phyloP scores from a whole-genome alignment of 1,140 invertebrate genomes.

The Heliconius himera region DNA sequence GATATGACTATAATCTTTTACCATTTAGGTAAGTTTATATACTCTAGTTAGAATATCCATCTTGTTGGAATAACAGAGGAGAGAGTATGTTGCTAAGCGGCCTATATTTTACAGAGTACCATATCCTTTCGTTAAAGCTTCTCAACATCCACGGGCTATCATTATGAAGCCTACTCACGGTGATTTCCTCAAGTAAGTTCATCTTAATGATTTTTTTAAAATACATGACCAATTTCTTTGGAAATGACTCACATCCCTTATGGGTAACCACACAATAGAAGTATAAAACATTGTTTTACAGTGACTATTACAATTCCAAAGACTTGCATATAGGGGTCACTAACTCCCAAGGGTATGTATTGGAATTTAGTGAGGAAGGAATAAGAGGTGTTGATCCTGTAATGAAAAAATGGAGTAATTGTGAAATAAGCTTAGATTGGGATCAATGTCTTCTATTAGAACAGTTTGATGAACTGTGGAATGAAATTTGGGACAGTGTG shows the following conservation, averaged over 20 bases:
- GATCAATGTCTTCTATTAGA: conserved; percentile 87
- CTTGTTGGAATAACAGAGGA: conserved; percentile 17
- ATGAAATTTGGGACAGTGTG: conserved; percentile 88
- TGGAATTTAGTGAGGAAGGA: conserved; percentile 90
- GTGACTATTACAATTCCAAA: conserved; percentile 89
- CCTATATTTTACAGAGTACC: conserved; percentile 84
- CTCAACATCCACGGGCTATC: conserved; percentile 87
- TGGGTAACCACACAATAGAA: conserved; percentile 35
- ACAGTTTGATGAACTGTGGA: conserved; percentile 85
- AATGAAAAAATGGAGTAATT: conserved; percentile 69
- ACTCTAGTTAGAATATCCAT: neutral
- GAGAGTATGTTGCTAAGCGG: conserved; percentile 55
- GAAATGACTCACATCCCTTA: conserved; percentile 53
- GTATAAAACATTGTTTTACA: conserved; percentile 68
- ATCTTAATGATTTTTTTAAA: neutral
- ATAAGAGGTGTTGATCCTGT: conserved; percentile 79
- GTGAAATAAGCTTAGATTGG: conserved; percentile 80
- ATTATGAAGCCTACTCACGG: conserved; percentile 90
- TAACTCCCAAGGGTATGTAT: conserved; percentile 87
- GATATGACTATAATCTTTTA: conserved; percentile 84
- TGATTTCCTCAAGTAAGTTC: conserved; percentile 90
- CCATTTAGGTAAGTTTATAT: conserved; percentile 85
- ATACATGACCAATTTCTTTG: conserved; percentile 22
- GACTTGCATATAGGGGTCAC: conserved; percentile 93
- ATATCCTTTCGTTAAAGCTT: conserved; percentile 89